Evolutionary conservation across 2,888 invertebrate species (phyloP).

Genomic region (Atethmia centrago): DNA sequence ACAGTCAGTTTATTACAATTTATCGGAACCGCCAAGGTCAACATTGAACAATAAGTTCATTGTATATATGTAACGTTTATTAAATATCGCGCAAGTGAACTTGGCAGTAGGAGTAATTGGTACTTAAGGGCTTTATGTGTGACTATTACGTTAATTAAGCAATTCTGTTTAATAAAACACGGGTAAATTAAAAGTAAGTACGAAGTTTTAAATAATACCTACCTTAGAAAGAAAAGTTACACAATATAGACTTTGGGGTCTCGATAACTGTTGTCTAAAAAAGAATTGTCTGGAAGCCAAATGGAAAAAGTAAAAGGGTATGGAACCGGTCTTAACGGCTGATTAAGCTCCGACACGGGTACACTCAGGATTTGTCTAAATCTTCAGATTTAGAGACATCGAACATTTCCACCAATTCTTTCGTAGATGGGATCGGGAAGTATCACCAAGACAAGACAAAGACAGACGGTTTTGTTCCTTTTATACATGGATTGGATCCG

Average conservation of each 20-base stretch:
- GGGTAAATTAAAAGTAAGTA: conserved; percentile 23
- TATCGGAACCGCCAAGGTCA: conserved; percentile 61
- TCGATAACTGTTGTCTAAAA: conserved; percentile 28
- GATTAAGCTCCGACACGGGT: conserved; percentile 55
- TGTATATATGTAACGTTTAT: conserved; percentile 57
- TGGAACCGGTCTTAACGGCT: conserved; percentile 51
- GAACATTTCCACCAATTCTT: conserved; percentile 36
- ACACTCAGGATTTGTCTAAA: conserved; percentile 45
- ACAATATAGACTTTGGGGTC: neutral
- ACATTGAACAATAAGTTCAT: conserved; percentile 68
- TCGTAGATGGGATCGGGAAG: conserved; percentile 19
- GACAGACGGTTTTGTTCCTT: conserved; percentile 7
- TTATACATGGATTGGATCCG: neutral
- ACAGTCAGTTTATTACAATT: conserved; percentile 54
- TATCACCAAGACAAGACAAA: conserved; percentile 37
- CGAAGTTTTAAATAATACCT: conserved; percentile 7
- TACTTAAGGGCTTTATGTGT: conserved; percentile 50
- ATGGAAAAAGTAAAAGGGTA: conserved; percentile 43
- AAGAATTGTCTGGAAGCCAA: conserved; percentile 36
- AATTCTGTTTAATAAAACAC: conserved; percentile 48
- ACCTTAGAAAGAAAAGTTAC: conserved; percentile 17
- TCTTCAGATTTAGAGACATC: conserved; percentile 38
- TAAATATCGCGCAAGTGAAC: conserved; percentile 54
- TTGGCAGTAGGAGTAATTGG: conserved; percentile 56
- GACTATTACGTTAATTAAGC: conserved; percentile 51